Evolutionary conservation across 1,140 invertebrate species (phyloP).

Genomic region (Heliconius hewitsoni): DNA sequence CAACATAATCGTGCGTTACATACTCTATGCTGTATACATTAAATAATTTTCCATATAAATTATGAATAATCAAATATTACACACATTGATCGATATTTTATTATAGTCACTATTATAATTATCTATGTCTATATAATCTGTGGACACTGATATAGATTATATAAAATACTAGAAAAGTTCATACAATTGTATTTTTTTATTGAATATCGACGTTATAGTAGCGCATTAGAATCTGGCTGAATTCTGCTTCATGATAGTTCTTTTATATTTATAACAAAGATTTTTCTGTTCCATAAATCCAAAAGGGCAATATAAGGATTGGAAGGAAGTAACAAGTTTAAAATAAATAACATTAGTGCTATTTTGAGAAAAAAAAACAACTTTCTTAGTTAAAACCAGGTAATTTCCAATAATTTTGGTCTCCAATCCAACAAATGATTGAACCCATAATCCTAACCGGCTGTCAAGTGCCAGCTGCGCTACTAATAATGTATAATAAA

Average conservation of each 20-base stretch:
- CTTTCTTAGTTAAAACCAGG: no score
- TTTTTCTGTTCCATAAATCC: no score
- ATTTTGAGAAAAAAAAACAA: no score
- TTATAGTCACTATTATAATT: neutral
- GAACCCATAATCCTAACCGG: no score
- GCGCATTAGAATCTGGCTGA: neutral
- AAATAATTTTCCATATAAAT: neutral
- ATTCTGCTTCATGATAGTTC: neutral
- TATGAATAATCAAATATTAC: conserved; percentile 7
- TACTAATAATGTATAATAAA: no score
- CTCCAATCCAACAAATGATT: no score
- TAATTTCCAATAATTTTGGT: no score
- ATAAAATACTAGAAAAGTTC: neutral
- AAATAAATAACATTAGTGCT: no score
- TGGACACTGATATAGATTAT: conserved; percentile 19
- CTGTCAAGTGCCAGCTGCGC: no score
- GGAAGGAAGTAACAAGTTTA: no score
- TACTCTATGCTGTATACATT: conserved; percentile 13
- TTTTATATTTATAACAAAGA: no score
- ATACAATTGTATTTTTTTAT: neutral
- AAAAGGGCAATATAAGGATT: no score
- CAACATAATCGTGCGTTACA: conserved; percentile 24
- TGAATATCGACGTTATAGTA: neutral
- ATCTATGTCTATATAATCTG: conserved; percentile 16
- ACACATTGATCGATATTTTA: conserved; percentile 2